Base-by-base conservation (phyloP, 2,113 vertebrate genomes). In the Microtus ochrogaster region DNA sequence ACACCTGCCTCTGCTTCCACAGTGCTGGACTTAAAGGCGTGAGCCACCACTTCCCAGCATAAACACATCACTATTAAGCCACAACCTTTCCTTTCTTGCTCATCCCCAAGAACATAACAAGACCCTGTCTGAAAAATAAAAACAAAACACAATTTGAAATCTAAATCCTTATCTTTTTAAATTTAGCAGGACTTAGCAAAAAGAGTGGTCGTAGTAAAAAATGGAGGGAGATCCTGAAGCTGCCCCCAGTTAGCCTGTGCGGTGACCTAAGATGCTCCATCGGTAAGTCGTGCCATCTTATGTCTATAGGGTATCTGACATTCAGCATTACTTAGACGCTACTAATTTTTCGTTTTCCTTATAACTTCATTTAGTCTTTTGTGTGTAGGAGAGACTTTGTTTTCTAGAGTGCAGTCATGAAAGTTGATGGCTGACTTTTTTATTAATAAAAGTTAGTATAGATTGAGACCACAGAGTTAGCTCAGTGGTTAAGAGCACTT, bases 191-290 rank as follows among this genome's bases (percentile, higher is more conserved):
- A 85, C 98, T 98, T 97, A 98, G 99, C 96, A 99, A 99, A 96
- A 98, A 99, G 97, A 99, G 98, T 76, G 99, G 99, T 3, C 99
- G 99, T 90, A 99, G 99, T 97, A 99, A 99, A 97, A 99, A 99
- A 98, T 99, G 99, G 99, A 99, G 96, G 98, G 99, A 99, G 97
- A 99, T 99, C 98, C 98, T 99, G 55, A 99, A 99, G 98, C 98
- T 99, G 82, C 99, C 99, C 5, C 98, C 99, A 76, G 97, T 99
- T 97, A 99, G 99, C 98, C 98, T 98, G 85, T 99, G 99, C 97
- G 98, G 98, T 74, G 99, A 99, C 70, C 99, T 99, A 13, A 98
- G 99, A 83, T 97, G 91, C 79, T 98, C 98, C 81, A 98, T 99
- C 0, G 99, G 99, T 98, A 76, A 19, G 41, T 1, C 1, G 55